Conservation (phyloP, 2,113 vertebrate genomes). For the Nesoenas mayeri region DNA sequence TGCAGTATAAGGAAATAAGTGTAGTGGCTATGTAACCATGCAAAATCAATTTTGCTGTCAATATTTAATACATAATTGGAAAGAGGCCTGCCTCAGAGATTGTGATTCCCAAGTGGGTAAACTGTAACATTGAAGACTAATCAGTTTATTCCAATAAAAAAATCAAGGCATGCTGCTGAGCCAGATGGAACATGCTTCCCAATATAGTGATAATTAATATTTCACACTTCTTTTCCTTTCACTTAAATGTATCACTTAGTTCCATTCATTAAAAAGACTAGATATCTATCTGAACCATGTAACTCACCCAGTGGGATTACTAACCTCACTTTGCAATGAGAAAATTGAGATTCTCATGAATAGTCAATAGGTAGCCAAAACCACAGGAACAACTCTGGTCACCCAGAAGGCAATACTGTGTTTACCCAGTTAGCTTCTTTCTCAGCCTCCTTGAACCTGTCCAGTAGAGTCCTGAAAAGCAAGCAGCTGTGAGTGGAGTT, state of each 20-base stretch:
- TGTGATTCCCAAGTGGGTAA: not conserved
- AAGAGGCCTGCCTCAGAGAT: not conserved
- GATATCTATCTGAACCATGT: not conserved
- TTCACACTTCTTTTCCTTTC: not conserved
- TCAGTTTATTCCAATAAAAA: not conserved
- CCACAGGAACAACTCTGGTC: not conserved
- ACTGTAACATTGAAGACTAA: not conserved
- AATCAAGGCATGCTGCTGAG: not conserved
- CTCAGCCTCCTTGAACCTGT: not conserved
- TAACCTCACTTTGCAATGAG: not conserved
- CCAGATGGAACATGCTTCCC: not conserved
- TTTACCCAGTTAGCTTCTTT: not conserved
- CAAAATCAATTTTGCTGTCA: not conserved
- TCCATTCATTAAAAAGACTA: not conserved
- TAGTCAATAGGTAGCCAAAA: not conserved
- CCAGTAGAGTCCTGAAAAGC: not conserved
- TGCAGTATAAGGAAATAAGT: not conserved
- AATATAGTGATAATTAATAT: not conserved
- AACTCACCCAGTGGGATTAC: not conserved
- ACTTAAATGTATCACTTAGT: not conserved
- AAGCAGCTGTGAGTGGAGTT: not conserved
- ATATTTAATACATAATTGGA: not conserved
- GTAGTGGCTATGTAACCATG: not conserved
- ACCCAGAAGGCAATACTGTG: not conserved
- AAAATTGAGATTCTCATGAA: not conserved